Percentiles rank a stretch among this genome's conserved stretches.
These are phyloP conservation scores for Balanococcus diminutus DNA, from an alignment of 2,888 invertebrate species.

Conservation along the genomic window DNA sequence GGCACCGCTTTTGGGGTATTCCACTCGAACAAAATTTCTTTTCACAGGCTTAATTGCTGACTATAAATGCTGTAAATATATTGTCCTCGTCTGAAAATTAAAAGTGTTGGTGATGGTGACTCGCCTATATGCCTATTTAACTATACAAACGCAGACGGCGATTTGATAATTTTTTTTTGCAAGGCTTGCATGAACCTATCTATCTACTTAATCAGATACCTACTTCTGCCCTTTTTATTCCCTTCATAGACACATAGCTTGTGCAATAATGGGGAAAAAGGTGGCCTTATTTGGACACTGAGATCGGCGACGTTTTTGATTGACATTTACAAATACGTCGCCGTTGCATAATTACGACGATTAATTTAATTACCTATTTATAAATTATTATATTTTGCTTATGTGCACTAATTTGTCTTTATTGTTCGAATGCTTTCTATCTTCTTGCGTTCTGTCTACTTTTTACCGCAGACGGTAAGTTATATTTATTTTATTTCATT, in stretches of 20 bases:
- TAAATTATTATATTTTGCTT: neutral
- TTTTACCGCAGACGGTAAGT: constrained; percentile 34
- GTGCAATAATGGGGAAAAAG: neutral
- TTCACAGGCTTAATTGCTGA: neutral
- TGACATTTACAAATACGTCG: neutral
- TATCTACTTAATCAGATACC: neutral
- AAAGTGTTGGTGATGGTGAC: neutral
- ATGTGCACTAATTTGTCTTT: constrained; percentile 37
- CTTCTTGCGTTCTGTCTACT: constrained; percentile 33
- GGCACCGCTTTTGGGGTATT: neutral
- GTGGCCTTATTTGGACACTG: neutral
- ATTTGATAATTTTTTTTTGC: neutral
- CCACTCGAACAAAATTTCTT: too few species aligned
- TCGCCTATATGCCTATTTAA: neutral
- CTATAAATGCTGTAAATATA: neutral
- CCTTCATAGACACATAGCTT: neutral
- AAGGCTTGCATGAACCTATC: neutral
- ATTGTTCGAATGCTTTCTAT: constrained; percentile 45
- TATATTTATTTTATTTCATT: neutral
- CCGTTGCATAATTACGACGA: neutral
- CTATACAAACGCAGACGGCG: neutral
- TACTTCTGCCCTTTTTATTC: neutral
- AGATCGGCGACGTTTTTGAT: neutral
- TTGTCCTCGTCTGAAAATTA: neutral
- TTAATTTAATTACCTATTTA: neutral